Conservation (phyloP, 2,888 invertebrate genomes). For the Sarcophaga rosellei region DNA sequence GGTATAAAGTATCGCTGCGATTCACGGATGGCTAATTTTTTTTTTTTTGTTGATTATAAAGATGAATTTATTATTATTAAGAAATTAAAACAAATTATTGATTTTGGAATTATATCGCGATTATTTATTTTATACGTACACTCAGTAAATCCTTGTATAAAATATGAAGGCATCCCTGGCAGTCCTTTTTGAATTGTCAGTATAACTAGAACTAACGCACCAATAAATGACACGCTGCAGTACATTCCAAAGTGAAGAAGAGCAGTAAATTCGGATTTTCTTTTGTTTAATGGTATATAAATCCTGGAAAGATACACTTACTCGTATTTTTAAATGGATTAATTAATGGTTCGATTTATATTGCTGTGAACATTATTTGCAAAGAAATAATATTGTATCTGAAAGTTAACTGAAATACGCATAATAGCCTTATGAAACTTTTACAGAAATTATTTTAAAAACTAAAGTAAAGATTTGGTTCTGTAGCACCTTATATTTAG, state of each 20-base stretch:
- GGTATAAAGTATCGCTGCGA: slow-evolving; percentile 81
- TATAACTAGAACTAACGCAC: slow-evolving; percentile 76
- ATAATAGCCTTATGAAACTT: too few species aligned
- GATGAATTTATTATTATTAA: too few species aligned
- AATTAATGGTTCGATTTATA: too few species aligned
- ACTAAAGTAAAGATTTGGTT: too few species aligned
- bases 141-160: slow-evolving; percentile 79
- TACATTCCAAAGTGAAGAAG: slow-evolving; percentile 75
- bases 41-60: not conserved
- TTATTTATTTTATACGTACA: slow-evolving; percentile 71
- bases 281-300: slow-evolving; percentile 75
- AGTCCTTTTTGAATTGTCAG: slow-evolving; percentile 78
- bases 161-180: slow-evolving; percentile 80
- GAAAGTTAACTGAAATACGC: too few species aligned
- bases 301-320: slow-evolving; percentile 69
- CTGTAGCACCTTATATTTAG: too few species aligned
- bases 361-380: too few species aligned
- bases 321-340: too few species aligned
- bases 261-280: slow-evolving; percentile 70
- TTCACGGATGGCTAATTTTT: slow-evolving; percentile 75
- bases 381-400: too few species aligned
- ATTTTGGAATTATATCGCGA: not conserved
- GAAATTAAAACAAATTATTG: not conserved
- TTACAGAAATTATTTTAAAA: too few species aligned
- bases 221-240: slow-evolving; percentile 73